phyloP scores from a whole-genome alignment of 2,113 vertebrate genomes.

The Argyrosomus japonicus region DNA sequence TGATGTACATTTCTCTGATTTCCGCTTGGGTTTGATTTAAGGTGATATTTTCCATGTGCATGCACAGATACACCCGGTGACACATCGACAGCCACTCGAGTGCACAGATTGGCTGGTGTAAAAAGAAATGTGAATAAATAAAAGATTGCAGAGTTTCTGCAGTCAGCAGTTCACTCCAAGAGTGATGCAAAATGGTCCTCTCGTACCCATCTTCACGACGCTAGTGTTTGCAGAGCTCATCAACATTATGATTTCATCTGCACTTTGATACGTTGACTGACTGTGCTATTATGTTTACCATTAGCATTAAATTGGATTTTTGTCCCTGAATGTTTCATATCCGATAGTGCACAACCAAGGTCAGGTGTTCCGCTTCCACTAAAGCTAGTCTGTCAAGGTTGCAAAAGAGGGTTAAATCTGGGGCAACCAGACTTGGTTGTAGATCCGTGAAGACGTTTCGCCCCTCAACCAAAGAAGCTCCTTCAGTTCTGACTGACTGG shows the following conservation, averaged over 20 bases:
- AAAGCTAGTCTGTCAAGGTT: too few species aligned
- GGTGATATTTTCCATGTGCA: slow-evolving; percentile 27
- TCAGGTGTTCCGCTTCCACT: neutral
- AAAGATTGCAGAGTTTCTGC: slow-evolving; percentile 3
- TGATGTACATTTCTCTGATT: slow-evolving; percentile 36
- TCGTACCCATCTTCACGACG: slow-evolving; percentile 22
- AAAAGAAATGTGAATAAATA: neutral
- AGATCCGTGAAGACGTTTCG: too few species aligned
- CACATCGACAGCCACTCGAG: slow-evolving; percentile 1
- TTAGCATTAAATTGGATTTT: neutral
- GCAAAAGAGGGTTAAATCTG: too few species aligned
- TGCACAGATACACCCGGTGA: neutral
- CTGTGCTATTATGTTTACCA: slow-evolving; percentile 16
- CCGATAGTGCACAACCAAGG: neutral
- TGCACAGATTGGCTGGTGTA: neutral
- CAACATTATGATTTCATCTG: slow-evolving; percentile 40
- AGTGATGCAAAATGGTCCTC: slow-evolving; percentile 40
- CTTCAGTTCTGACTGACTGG: too few species aligned
- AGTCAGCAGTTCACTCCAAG: slow-evolving; percentile 33
- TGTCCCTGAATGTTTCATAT: neutral
- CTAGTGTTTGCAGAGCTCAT: slow-evolving; percentile 42
- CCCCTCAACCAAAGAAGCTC: too few species aligned
- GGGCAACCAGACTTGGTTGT: too few species aligned
- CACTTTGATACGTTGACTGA: slow-evolving; percentile 16
- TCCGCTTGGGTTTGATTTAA: neutral